These are phyloP conservation scores for Platyrinchus mystaceus DNA, from an alignment of 2,797 vertebrate genomes.

Conservation along the genomic window DNA sequence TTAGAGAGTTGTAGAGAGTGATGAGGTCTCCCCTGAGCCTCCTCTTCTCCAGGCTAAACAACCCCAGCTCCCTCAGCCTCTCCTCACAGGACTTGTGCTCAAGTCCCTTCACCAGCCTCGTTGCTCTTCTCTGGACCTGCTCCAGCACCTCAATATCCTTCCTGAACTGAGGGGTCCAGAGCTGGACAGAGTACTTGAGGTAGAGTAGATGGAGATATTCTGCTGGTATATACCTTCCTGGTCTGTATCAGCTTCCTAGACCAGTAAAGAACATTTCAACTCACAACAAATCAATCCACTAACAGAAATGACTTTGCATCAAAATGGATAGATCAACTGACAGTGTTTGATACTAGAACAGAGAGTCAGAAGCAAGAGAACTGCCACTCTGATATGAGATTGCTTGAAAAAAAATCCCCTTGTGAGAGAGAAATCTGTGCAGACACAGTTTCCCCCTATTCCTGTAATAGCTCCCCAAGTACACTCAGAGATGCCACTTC, in stretches of 20 bases:
- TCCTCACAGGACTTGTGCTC: too few relatives aligned
- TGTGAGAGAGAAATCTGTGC: background rate
- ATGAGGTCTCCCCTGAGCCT: too few relatives aligned
- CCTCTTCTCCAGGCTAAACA: too few relatives aligned
- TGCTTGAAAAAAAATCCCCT: background rate
- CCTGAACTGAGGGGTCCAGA: too few relatives aligned
- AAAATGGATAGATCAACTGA: background rate
- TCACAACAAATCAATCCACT: background rate
- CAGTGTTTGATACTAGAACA: background rate
- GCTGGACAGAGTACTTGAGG: too few relatives aligned
- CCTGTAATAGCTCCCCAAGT: background rate
- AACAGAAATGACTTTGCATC: background rate
- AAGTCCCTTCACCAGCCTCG: too few relatives aligned
- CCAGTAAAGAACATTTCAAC: background rate
- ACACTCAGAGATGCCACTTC: background rate
- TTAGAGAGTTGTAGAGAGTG: too few relatives aligned
- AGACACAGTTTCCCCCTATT: background rate
- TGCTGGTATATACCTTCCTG: background rate
- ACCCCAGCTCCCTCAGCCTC: too few relatives aligned
- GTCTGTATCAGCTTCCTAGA: background rate
- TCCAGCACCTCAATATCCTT: too few relatives aligned
- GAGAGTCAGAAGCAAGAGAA: background rate
- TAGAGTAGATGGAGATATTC: background rate
- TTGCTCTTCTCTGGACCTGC: too few relatives aligned
- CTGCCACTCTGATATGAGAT: background rate